These are phyloP conservation scores for Fregetta grallaria DNA, from an alignment of 2,113 vertebrate genomes.

Conservation along the genomic window DNA sequence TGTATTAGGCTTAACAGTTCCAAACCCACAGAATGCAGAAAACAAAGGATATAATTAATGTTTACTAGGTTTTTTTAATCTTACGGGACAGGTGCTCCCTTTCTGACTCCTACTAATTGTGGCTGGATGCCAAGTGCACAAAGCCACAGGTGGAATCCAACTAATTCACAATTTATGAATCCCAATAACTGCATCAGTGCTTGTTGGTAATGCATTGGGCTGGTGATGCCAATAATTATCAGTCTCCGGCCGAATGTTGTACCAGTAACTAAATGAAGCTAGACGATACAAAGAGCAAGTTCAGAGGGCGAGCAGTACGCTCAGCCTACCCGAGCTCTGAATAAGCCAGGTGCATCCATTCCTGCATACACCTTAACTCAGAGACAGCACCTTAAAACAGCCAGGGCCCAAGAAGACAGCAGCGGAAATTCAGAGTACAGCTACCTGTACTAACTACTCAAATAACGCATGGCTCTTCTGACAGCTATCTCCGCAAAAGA, in stretches of 20 bases:
- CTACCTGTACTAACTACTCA: background rate
- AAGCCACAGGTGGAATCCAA: conserved; percentile 68
- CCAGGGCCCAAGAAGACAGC: background rate
- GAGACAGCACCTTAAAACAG: background rate
- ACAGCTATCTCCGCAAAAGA: background rate
- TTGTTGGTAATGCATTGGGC: background rate
- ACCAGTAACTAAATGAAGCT: background rate
- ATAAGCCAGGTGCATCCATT: too few species aligned
- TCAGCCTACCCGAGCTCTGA: background rate
- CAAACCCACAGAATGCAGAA: conserved; percentile 34
- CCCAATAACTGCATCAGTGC: background rate
- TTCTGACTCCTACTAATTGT: conserved; percentile 32
- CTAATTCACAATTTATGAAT: background rate
- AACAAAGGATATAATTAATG: conserved; percentile 54
- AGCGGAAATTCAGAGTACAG: background rate
- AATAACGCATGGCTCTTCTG: fast-evolving
- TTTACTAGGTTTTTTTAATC: conserved; percentile 60
- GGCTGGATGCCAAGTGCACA: conserved; percentile 53
- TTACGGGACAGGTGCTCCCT: conserved; percentile 61
- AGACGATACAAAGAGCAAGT: background rate
- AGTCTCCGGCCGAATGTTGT: background rate
- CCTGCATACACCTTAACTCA: too few species aligned
- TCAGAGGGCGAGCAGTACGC: background rate
- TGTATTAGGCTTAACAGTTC: conserved; percentile 23
- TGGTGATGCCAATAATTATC: background rate